Percentiles rank a stretch among this genome's conserved stretches.
Conservation (phyloP, 2,113 vertebrate genomes). For the Rhineura floridana region DNA sequence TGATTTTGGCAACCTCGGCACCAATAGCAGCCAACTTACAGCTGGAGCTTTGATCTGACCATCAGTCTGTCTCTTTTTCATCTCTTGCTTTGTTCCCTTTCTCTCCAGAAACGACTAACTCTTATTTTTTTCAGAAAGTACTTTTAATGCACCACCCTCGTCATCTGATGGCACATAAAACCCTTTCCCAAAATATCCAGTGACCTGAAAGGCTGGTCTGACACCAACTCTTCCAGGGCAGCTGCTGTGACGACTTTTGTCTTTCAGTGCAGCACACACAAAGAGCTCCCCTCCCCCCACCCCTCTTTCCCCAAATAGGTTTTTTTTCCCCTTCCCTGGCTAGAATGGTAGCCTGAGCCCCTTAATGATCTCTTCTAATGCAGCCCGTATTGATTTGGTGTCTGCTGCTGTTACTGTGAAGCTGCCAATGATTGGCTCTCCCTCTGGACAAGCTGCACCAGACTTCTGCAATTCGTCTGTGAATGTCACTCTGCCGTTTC, state of each 20-base stretch:
- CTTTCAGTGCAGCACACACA: neutral
- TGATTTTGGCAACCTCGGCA: neutral
- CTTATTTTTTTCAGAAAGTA: neutral
- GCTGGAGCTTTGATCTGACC: neutral
- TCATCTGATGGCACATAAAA: neutral
- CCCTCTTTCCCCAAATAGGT: neutral
- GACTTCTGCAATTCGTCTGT: neutral
- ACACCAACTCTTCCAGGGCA: neutral
- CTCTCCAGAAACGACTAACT: neutral
- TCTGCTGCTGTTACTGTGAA: neutral
- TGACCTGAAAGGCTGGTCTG: neutral
- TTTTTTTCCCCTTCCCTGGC: neutral
- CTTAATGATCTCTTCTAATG: slow-evolving; percentile 28
- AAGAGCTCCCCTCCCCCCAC: neutral
- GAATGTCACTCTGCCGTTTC: neutral
- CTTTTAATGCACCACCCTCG: neutral
- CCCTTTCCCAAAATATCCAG: neutral
- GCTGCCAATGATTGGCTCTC: neutral
- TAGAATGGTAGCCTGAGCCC: neutral
- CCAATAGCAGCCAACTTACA: no score
- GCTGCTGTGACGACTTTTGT: neutral
- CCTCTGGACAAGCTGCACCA: neutral
- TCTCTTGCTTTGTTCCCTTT: neutral
- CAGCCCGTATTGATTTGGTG: slow-evolving; percentile 16
- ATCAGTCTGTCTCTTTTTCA: neutral